Conservation (phyloP, 2,797 vertebrate genomes). For the Coregonus suidteri region DNA sequence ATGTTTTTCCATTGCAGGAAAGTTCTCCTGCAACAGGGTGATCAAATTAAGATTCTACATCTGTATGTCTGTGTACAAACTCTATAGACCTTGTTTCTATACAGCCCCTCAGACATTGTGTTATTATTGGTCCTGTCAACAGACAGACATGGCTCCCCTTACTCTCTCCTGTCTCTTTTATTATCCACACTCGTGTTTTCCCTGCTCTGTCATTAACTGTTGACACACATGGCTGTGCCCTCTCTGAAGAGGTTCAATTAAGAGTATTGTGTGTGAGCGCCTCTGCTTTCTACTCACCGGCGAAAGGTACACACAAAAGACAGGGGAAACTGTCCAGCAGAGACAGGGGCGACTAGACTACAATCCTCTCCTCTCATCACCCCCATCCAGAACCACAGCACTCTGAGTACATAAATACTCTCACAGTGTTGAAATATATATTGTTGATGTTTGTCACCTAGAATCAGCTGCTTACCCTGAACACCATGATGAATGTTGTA, state of each 20-base stretch:
- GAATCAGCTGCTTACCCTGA: not conserved
- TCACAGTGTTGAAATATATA: too few relatives aligned
- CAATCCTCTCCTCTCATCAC: not conserved
- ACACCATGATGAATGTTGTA: not conserved
- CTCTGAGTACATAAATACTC: not conserved
- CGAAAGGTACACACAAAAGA: not conserved
- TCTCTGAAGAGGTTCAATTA: conserved; percentile 11
- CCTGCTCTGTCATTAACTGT: not conserved
- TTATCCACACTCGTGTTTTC: not conserved
- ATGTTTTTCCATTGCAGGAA: too few relatives aligned
- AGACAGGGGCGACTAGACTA: not conserved
- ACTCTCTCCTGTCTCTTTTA: not conserved
- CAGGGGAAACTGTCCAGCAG: not conserved
- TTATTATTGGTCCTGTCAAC: not conserved
- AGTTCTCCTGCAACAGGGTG: too few relatives aligned
- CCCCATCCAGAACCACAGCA: not conserved
- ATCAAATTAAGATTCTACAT: too few relatives aligned
- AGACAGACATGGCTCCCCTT: not conserved
- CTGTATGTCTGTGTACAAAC: not conserved
- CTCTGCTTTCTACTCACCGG: not conserved
- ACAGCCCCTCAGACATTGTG: not conserved
- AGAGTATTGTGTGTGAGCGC: not conserved
- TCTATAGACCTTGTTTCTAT: too few relatives aligned
- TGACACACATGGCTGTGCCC: not conserved
- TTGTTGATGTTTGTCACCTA: not conserved